Evolutionary conservation across 2,888 invertebrate species (phyloP), one percentile per base, ranked within the genome.

Genomic region (Silvanus unidentatus): DNA sequence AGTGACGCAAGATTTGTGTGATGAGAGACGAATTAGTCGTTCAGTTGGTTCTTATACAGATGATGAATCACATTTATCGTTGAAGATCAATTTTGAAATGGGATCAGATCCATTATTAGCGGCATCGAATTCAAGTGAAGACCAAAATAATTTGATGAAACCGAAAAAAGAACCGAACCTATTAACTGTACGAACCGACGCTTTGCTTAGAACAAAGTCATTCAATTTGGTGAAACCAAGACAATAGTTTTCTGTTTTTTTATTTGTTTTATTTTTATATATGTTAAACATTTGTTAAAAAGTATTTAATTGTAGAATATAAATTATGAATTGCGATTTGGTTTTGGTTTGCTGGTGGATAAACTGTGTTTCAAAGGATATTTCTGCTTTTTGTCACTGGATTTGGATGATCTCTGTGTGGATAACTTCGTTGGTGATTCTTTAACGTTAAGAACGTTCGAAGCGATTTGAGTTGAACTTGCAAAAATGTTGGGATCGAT

Each of bases 221-320:
- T 72, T 72, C 54, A 70, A 72, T 63, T 63, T 71, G 53, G 68
- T 72, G 11, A 70, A 62, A 60, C 68, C 67, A 27, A 69, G 67
- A 52, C 53, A 55, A 47, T 52, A 43, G 43, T 4, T 37, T 37
- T 15, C 10, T 16, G n/a, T 32, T n/a, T n/a, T n/a, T n/a, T 6
- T 3, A 11, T 32, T 32, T 32, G 32, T 32, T 32, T 32, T 11
- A 32, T 32, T 32, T 32, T 32, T 11, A 12, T 32, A 11, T 12
- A 28, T 11, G n/a, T 32, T 32, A 11, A 3, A 32, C 28, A 35
- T 35, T 37, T 22, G 22, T 22, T 22, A 22, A 22, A 22, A 22
- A 22, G 22, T 22, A 22, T 22, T 22, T 22, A 22, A 22, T 5
- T 22, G 22, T 3, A 5, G 8, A 8, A 22, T 5, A 22, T 22